Evolutionary conservation across 92 coral and sea anemone genomes (phyloP).

Genomic region (Diadumene lineata): DNA sequence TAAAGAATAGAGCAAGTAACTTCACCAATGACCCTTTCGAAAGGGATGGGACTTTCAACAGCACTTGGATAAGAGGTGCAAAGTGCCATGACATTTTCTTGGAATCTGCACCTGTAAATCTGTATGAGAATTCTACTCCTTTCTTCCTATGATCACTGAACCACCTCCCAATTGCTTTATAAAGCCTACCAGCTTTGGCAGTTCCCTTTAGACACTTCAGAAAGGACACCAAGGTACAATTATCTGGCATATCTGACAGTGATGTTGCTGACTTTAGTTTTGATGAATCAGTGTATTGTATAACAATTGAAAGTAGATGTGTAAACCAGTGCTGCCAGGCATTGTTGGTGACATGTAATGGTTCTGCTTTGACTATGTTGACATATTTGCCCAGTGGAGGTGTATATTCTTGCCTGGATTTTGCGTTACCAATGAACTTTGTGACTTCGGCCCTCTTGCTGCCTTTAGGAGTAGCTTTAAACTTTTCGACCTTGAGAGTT

Average conservation of each 20-base stretch:
- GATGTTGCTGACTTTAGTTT: conserved; percentile 45
- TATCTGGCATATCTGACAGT: conserved; percentile 42
- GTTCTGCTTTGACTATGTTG: conserved; percentile 43
- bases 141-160: conserved; percentile 49
- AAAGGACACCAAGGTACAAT: conserved; percentile 38
- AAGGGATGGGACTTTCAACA: conserved; percentile 32
- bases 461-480: conserved; percentile 35
- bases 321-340: conserved; percentile 73
- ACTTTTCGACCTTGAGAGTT: conserved; percentile 22
- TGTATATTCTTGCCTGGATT: conserved; percentile 48
- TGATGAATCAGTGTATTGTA: conserved; percentile 43
- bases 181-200: conserved; percentile 56
- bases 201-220: conserved; percentile 43
- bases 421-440: conserved; percentile 39
- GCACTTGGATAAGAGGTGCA: conserved; percentile 31
- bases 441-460: conserved; percentile 44
- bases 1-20: conserved; percentile 40
- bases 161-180: conserved; percentile 44
- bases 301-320: conserved; percentile 37
- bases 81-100: conserved; percentile 55
- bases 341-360: conserved; percentile 63
- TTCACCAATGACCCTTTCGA: conserved; percentile 29
- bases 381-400: conserved; percentile 60
- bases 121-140: conserved; percentile 34
- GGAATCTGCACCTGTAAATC: conserved; percentile 70